These are phyloP conservation scores for Nannospalax galili DNA, from an alignment of 2,113 vertebrate species.

Conservation along the genomic window DNA sequence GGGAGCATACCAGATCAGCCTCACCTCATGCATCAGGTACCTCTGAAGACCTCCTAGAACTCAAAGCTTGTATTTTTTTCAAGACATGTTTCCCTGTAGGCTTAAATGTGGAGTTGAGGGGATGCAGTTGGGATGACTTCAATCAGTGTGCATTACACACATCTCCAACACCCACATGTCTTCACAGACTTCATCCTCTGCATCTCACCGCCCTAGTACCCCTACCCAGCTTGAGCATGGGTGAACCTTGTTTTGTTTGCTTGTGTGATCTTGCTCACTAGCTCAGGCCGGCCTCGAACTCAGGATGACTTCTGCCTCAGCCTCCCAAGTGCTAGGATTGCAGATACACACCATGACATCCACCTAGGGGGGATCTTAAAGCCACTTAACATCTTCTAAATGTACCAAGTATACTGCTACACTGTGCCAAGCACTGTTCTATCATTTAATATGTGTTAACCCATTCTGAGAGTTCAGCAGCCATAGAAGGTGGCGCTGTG, in stretches of 20 bases:
- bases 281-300: not conserved
- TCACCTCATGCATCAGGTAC: not conserved
- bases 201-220: not conserved
- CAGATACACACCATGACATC: not conserved
- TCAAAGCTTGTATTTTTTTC: constrained; percentile 35
- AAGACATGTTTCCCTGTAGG: not conserved
- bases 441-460: not conserved
- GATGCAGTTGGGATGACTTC: not conserved
- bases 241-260: not conserved
- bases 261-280: too few relatives aligned
- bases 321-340: not conserved
- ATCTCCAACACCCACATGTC: rapidly evolving
- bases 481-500: not conserved
- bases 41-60: not conserved
- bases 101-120: constrained; percentile 26
- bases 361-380: not conserved
- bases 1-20: not conserved
- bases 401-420: not conserved
- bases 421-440: too few relatives aligned
- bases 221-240: not conserved
- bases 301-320: not conserved
- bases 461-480: not conserved
- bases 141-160: rapidly evolving
- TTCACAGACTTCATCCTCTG: not conserved
- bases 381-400: not conserved